Percentiles rank a stretch among this genome's conserved stretches.
Conservation (phyloP, 2,888 invertebrate species). For the Nephrocerus scutellatus region DNA sequence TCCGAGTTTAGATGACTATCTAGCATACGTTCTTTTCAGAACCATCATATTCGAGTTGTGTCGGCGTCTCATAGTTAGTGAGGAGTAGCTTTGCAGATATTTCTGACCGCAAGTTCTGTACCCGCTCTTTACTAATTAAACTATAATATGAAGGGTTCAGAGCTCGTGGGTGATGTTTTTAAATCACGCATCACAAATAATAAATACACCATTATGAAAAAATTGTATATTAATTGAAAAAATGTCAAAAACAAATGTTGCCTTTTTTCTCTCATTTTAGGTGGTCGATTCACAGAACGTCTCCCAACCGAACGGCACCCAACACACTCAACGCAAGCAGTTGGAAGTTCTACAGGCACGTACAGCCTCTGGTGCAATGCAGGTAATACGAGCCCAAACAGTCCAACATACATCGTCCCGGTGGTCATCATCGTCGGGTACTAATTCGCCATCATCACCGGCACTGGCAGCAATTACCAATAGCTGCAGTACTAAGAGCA, state of each 20-base stretch:
- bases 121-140: too few relatives aligned
- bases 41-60: too few relatives aligned
- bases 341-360: slow-evolving; percentile 67
- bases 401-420: slow-evolving; percentile 47
- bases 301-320: slow-evolving; percentile 46
- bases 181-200: too few relatives aligned
- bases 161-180: too few relatives aligned
- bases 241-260: slow-evolving; percentile 9
- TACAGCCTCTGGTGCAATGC: slow-evolving; percentile 57
- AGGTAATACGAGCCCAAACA: slow-evolving; percentile 61
- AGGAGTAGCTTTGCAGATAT: too few relatives aligned
- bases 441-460: slow-evolving; percentile 25
- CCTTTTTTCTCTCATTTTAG: slow-evolving; percentile 30
- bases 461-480: slow-evolving; percentile 19
- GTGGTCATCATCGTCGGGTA: slow-evolving; percentile 34
- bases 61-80: too few relatives aligned
- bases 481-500: slow-evolving; percentile 6
- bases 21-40: too few relatives aligned
- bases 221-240: slow-evolving; percentile 35
- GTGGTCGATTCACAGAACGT: slow-evolving; percentile 49
- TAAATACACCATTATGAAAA: too few relatives aligned
- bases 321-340: slow-evolving; percentile 47
- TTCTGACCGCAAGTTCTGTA: too few relatives aligned
- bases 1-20: too few relatives aligned
- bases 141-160: too few relatives aligned